Base-by-base conservation (phyloP, 2,797 vertebrate species). In the Acanthis flammea region DNA sequence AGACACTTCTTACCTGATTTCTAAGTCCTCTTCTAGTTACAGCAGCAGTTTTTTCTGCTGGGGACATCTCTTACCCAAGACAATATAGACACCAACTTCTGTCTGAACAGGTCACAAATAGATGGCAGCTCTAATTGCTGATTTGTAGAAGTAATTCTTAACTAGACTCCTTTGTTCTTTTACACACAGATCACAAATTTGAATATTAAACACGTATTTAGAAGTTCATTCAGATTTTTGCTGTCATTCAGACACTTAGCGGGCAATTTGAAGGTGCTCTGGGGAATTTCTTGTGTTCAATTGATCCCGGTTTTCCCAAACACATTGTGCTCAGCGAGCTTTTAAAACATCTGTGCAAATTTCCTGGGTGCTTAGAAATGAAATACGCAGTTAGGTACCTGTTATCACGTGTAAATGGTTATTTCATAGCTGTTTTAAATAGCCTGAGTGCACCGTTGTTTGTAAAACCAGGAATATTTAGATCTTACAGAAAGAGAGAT, bases 271-370 rank as follows among this genome's bases (percentile, higher is more conserved):
- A 70, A 86, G 82, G 77, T 72, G 80, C 86, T 88, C 86, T 94
- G 62, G 88, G 83, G 94, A 78, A 71, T 86, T 90, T 54, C 73
- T 93, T 55, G 42, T 78, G 47, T 87, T 93, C 44, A 24, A 1
- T 5, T 27, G 31, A 54, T 88, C 30, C 57, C 0, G 1, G 41
- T 74, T 88, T 90, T 77, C 70, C 86, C 70, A 72, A 90, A 62
- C 66, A 62, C 44, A 21, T 72, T 28, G 22, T 90, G 88, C 60
- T 96, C 39, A 14, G n/a, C 0, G 19, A 94, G 83, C 73, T 88
- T 86, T 62, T 81, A 58, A 84, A 95, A 86, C 92, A 86, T 77
- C 90, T 94, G 70, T 81, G 80, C 51, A 51, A 10, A 78, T 94
- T 93, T 96, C 74, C 73, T 84, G 86, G 58, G 80, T 92, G 76